These are phyloP conservation scores for Pachyramphus minor DNA, from an alignment of 2,113 vertebrate species.

Conservation along the genomic window DNA sequence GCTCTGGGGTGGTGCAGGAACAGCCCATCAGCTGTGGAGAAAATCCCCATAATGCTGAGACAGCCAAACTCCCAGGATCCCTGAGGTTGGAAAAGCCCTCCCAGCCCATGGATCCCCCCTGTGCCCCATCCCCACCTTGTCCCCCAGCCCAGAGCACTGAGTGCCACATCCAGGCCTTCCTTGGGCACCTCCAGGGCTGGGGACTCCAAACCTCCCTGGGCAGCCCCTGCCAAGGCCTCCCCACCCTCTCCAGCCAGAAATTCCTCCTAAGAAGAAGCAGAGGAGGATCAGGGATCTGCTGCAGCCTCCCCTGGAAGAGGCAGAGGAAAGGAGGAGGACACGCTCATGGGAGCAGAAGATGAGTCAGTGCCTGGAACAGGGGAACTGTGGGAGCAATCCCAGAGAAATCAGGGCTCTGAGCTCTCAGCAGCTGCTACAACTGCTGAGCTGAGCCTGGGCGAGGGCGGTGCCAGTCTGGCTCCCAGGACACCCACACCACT, in stretches of 20 bases:
- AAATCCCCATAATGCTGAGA: accelerated
- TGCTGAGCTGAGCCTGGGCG: neutral
- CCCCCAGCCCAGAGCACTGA: neutral
- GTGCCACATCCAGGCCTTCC: neutral
- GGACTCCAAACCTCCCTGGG: neutral
- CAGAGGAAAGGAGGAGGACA: neutral
- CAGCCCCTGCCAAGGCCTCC: neutral
- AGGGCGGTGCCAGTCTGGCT: neutral
- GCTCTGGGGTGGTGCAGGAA: neutral
- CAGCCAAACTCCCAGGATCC: neutral
- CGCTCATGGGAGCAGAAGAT: neutral
- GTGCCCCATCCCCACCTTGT: neutral
- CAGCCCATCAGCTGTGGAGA: neutral
- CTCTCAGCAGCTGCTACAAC: neutral
- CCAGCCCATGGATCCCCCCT: neutral
- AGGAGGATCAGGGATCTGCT: neutral
- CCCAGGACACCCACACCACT: neutral
- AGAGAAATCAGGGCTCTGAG: neutral
- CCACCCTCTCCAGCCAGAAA: neutral
- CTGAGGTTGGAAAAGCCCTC: neutral
- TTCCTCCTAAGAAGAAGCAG: neutral
- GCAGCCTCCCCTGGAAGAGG: neutral
- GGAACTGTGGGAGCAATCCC: neutral
- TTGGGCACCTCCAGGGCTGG: neutral
- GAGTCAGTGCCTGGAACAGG: neutral